Conservation (phyloP, 1,140 invertebrate genomes). For the Drosophila sulfurigaster region DNA sequence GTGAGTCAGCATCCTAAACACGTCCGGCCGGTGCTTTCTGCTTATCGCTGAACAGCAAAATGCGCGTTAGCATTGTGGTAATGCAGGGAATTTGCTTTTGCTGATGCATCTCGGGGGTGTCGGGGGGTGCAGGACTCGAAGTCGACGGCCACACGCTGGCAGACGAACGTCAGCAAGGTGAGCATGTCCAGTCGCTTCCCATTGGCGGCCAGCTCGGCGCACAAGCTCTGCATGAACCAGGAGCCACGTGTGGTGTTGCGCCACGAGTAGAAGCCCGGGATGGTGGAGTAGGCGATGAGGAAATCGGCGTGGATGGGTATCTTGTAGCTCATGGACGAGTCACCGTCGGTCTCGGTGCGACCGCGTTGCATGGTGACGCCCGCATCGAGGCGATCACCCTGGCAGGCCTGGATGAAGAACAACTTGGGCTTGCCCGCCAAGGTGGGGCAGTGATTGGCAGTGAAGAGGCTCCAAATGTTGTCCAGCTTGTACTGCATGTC, state of each 20-base stretch:
- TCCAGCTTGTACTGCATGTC: slow-evolving; percentile 94
- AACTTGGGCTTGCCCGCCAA: slow-evolving; percentile 97
- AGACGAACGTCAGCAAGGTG: slow-evolving; percentile 95
- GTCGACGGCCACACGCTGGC: slow-evolving; percentile 93
- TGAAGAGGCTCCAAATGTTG: slow-evolving; percentile 93
- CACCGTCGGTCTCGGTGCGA: slow-evolving; percentile 89
- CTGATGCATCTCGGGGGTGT: slow-evolving; percentile 92
- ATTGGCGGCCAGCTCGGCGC: slow-evolving; percentile 91
- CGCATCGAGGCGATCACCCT: slow-evolving; percentile 93
- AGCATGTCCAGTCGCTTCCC: slow-evolving; percentile 92
- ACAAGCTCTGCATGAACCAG: slow-evolving; percentile 98
- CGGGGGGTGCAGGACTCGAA: slow-evolving; percentile 96
- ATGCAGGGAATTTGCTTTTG: slow-evolving; percentile 98
- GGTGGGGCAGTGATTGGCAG: slow-evolving; percentile 93
- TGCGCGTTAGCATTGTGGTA: slow-evolving; percentile 95
- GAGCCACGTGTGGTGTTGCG: slow-evolving; percentile 96
- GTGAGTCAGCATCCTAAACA: slow-evolving; percentile 45
- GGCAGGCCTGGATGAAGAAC: slow-evolving; percentile 97
- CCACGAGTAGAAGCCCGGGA: slow-evolving; percentile 98
- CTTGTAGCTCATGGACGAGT: slow-evolving; percentile 88
- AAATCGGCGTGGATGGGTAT: slow-evolving; percentile 98
- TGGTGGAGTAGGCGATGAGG: slow-evolving; percentile 96
- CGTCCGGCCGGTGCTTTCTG: slow-evolving; percentile 56
- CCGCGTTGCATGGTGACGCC: slow-evolving; percentile 87
- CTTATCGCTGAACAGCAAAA: slow-evolving; percentile 89